These are phyloP conservation scores for Philotrypesis tridentata DNA, from an alignment of 1,140 invertebrate species.

Conservation along the genomic window DNA sequence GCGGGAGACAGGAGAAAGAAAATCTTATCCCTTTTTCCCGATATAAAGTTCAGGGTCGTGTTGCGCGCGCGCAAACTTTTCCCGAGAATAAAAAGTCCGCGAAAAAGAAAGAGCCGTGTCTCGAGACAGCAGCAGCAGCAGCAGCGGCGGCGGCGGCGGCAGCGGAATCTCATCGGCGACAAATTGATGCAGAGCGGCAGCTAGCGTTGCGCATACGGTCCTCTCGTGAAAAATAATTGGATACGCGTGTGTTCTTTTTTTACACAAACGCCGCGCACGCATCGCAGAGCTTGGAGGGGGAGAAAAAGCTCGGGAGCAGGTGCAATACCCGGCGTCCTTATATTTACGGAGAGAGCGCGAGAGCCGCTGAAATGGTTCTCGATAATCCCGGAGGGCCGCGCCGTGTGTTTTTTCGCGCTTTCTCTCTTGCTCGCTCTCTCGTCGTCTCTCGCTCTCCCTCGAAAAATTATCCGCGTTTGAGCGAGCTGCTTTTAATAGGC, in stretches of 20 bases:
- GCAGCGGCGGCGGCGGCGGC: too few species aligned
- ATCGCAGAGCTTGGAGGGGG: neutral
- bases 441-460: neutral
- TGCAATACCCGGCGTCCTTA: neutral
- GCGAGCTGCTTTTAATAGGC: conserved; percentile 19
- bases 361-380: neutral
- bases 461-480: conserved; percentile 15
- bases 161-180: neutral
- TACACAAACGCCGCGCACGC: too few species aligned
- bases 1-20: neutral
- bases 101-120: neutral
- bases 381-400: conserved; percentile 11
- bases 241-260: too few species aligned
- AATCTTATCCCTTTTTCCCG: neutral
- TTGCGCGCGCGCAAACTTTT: too few species aligned
- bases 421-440: too few species aligned
- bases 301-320: neutral
- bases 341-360: neutral
- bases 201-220: too few species aligned
- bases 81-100: too few species aligned
- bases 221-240: conserved; percentile 23
- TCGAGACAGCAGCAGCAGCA: neutral
- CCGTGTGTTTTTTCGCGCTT: neutral
- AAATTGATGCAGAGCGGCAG: neutral
- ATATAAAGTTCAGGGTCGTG: conserved; percentile 12